These are phyloP conservation scores for Drosophila simulans DNA, from an alignment of 1,140 invertebrate species.

Conservation along the genomic window DNA sequence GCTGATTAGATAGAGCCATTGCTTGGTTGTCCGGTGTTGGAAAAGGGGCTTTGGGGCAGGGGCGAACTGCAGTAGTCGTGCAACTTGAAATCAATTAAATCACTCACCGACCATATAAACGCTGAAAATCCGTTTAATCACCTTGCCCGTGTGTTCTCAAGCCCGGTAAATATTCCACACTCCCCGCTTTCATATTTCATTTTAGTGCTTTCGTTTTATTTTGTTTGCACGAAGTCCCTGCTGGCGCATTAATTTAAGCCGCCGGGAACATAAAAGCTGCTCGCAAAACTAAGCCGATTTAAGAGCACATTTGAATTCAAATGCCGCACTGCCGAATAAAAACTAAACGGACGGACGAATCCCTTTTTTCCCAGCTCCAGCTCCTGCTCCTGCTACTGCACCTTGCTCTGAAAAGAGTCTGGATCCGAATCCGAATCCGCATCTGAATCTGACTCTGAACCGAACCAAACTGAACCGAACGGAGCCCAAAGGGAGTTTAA, in stretches of 20 bases:
- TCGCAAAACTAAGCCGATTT: slow-evolving; percentile 80
- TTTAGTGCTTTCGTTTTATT: slow-evolving; percentile 48
- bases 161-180: background rate
- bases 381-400: background rate
- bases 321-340: slow-evolving; percentile 68
- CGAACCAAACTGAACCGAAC: background rate
- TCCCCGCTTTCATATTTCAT: slow-evolving; percentile 28
- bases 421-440: background rate
- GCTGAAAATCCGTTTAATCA: slow-evolving; percentile 61
- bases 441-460: too few species aligned
- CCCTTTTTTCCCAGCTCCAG: slow-evolving; percentile 1
- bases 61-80: slow-evolving; percentile 9
- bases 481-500: slow-evolving; percentile 38
- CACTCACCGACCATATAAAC: slow-evolving; percentile 36
- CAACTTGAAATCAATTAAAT: slow-evolving; percentile 52
- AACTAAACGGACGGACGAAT: slow-evolving; percentile 45
- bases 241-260: slow-evolving; percentile 77
- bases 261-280: slow-evolving; percentile 66
- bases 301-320: slow-evolving; percentile 82
- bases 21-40: background rate
- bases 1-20: slow-evolving; percentile 54
- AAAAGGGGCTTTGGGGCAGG: background rate
- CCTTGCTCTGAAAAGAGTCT: slow-evolving; percentile 1
- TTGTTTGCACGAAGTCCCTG: slow-evolving; percentile 35
- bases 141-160: slow-evolving; percentile 32